Evolutionary conservation across 53 echinoderm and acorn worm species (phyloP).

Genomic region (Henricia sp.): DNA sequence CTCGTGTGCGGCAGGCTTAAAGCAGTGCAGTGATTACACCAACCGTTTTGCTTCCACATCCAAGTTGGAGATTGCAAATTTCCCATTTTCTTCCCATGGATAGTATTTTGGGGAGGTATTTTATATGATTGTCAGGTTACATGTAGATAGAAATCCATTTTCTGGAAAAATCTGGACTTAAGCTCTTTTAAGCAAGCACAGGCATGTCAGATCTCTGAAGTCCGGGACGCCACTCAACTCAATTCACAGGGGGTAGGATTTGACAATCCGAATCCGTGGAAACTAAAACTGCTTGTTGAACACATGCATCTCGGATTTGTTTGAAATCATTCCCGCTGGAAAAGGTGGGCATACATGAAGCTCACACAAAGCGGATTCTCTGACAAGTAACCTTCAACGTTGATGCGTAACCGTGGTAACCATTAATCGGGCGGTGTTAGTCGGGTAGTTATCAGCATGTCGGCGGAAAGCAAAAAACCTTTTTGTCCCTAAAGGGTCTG

Average conservation of each 20-base stretch:
- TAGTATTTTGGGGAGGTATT: no score
- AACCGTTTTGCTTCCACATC: no score
- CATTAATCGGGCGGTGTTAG: conserved; percentile 13
- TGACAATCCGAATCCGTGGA: not conserved
- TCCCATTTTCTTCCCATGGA: no score
- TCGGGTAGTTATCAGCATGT: not conserved
- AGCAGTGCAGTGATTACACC: no score
- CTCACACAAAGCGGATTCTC: not conserved
- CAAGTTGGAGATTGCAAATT: no score
- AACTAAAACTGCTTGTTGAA: conserved; percentile 17
- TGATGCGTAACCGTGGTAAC: conserved; percentile 40
- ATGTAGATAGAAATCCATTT: no score
- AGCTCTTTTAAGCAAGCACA: no score
- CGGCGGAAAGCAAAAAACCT: not conserved
- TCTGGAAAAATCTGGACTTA: no score
- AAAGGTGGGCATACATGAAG: not conserved
- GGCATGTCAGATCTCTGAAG: no score
- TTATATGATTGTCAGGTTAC: no score
- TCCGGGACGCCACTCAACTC: not conserved
- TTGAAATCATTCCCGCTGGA: not conserved
- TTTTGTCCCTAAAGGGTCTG: not conserved
- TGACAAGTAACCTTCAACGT: not conserved
- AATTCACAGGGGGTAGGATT: not conserved
- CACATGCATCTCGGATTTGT: not conserved
- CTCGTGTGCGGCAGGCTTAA: no score